phyloP scores from a whole-genome alignment of 2,888 invertebrate genomes.

The Atethmia centrago region DNA sequence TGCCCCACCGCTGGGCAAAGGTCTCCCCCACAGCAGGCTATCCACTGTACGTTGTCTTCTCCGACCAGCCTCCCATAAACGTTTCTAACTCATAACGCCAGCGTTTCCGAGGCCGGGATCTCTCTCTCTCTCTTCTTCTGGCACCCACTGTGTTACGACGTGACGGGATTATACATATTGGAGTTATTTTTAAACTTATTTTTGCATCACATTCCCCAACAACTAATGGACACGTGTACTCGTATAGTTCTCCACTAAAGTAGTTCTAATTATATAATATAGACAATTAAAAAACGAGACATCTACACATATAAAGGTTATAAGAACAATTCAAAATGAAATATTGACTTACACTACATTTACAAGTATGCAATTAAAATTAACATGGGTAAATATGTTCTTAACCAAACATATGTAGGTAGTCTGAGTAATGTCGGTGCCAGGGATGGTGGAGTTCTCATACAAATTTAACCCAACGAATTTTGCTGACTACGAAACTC shows the following conservation, averaged over 20 bases:
- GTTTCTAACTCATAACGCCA: neutral
- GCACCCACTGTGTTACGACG: neutral
- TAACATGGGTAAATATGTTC: conserved; percentile 5
- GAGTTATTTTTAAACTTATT: neutral
- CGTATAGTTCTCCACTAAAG: neutral
- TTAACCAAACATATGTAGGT: conserved; percentile 7
- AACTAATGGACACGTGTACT: neutral
- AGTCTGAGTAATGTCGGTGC: conserved; percentile 1
- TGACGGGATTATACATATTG: neutral
- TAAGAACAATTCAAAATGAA: conserved; percentile 10
- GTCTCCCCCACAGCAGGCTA: neutral
- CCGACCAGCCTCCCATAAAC: neutral
- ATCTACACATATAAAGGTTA: neutral
- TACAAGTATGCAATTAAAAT: conserved; percentile 7
- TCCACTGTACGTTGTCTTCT: neutral
- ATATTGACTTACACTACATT: conserved; percentile 31
- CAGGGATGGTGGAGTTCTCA: neutral
- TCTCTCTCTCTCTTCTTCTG: neutral
- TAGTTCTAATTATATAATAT: neutral
- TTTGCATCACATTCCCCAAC: neutral
- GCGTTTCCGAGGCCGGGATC: too few relatives aligned
- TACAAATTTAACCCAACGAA: neutral
- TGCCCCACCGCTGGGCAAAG: neutral
- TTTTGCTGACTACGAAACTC: neutral
- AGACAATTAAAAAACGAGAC: neutral